Percentiles rank a stretch among this genome's conserved stretches.
These are phyloP conservation scores for Onychostruthus taczanowskii DNA, from an alignment of 2,113 vertebrate species.

Conservation along the genomic window DNA sequence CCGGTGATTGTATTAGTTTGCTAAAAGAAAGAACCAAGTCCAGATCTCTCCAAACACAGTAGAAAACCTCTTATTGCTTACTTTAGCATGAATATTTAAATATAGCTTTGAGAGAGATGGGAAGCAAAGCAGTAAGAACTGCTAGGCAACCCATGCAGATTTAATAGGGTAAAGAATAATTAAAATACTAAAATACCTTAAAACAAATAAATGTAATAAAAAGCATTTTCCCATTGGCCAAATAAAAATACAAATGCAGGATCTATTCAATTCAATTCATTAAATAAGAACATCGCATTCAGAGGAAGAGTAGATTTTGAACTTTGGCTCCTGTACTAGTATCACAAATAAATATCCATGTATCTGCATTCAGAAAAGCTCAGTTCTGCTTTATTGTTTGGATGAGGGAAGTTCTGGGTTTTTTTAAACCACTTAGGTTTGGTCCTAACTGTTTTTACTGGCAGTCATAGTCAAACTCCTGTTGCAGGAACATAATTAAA, in stretches of 20 bases:
- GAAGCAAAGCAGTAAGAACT: not conserved
- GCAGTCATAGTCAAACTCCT: not conserved
- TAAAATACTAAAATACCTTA: not conserved
- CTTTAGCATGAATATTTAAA: not conserved
- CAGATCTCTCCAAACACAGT: not conserved
- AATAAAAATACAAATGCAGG: not conserved
- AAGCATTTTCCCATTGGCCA: not conserved
- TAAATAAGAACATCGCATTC: not conserved
- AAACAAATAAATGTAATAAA: not conserved
- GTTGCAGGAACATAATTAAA: not conserved
- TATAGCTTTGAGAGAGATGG: not conserved
- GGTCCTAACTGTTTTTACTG: not conserved
- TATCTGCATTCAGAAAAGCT: not conserved
- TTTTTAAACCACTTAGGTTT: not conserved
- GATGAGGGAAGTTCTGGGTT: rapidly evolving
- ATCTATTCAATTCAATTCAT: not conserved
- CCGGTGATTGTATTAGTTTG: not conserved
- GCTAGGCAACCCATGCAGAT: not conserved
- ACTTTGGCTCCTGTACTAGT: not conserved
- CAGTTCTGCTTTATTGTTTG: not conserved
- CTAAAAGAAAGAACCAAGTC: not conserved
- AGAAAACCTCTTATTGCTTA: not conserved
- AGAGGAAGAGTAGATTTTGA: not conserved
- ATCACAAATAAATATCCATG: not conserved
- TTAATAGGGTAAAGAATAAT: not conserved